These are phyloP conservation scores for Drosophila virilis DNA, from an alignment of 1,140 invertebrate genomes.

Conservation along the genomic window DNA sequence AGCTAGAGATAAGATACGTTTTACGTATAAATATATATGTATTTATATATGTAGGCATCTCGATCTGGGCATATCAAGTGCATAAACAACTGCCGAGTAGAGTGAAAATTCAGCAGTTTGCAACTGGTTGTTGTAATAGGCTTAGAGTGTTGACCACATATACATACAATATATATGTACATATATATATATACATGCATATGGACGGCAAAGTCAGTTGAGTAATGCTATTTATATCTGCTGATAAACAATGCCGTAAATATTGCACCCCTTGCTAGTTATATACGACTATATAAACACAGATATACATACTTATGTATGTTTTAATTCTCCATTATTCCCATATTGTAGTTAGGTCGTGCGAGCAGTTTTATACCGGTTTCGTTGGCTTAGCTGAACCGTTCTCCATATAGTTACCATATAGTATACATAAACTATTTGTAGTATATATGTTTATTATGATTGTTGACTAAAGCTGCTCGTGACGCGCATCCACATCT, in stretches of 20 bases:
- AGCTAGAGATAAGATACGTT: constrained; percentile 27
- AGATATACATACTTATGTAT: constrained; percentile 14
- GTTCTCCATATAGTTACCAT: not conserved
- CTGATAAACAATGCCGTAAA: constrained; percentile 7
- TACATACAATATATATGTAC: not conserved
- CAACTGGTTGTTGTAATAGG: too few relatives aligned
- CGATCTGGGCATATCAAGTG: constrained; percentile 6
- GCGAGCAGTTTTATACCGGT: constrained; percentile 28
- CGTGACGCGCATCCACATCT: constrained; percentile 43
- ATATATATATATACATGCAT: not conserved
- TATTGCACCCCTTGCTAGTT: not conserved
- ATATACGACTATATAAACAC: not conserved
- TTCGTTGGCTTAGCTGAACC: constrained; percentile 1
- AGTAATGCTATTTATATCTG: constrained; percentile 11
- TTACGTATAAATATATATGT: constrained; percentile 4
- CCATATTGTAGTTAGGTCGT: constrained; percentile 50
- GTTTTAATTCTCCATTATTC: constrained; percentile 18
- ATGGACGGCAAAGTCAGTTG: not conserved
- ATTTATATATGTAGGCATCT: too few relatives aligned
- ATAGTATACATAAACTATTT: constrained; percentile 6
- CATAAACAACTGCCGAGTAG: constrained; percentile 13
- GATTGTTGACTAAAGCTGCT: constrained; percentile 29
- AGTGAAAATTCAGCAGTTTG: constrained; percentile 10
- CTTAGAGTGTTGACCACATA: not conserved
- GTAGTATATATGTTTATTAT: constrained; percentile 11